Conservation (phyloP, 2,113 vertebrate genomes). For the Nycticebus coucang region DNA sequence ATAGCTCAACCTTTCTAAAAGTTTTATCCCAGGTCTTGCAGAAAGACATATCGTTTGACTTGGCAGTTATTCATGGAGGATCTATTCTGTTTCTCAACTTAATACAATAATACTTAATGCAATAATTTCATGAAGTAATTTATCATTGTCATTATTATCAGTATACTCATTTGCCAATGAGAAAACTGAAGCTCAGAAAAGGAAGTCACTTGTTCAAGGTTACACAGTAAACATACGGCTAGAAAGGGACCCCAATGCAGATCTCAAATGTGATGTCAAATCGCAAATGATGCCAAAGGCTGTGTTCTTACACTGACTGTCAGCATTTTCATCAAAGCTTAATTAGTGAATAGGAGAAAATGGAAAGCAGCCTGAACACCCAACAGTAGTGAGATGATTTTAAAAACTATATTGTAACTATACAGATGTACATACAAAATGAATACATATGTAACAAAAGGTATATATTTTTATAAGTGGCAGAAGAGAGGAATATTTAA, state of each 20-base stretch:
- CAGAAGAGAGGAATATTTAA: background rate
- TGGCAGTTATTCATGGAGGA: background rate
- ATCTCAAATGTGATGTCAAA: background rate
- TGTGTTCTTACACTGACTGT: background rate
- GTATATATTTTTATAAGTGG: background rate
- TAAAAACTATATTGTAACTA: background rate
- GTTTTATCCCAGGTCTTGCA: constrained; percentile 42
- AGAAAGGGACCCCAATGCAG: background rate
- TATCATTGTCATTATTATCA: background rate
- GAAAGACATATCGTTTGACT: constrained; percentile 22
- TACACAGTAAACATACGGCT: background rate
- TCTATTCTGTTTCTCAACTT: background rate
- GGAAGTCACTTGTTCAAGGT: background rate
- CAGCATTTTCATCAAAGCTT: background rate
- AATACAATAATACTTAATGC: constrained; percentile 16
- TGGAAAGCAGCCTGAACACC: background rate
- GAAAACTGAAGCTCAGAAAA: constrained; percentile 13
- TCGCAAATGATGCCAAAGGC: background rate
- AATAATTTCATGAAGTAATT: background rate
- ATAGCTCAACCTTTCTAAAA: constrained; percentile 41
- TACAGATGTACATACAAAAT: background rate
- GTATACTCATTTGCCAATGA: background rate
- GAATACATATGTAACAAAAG: background rate
- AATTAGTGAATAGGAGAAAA: background rate
- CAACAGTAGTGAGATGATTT: background rate